Conservation (phyloP, 2,888 invertebrate genomes). For the Aporophyla nigra region DNA sequence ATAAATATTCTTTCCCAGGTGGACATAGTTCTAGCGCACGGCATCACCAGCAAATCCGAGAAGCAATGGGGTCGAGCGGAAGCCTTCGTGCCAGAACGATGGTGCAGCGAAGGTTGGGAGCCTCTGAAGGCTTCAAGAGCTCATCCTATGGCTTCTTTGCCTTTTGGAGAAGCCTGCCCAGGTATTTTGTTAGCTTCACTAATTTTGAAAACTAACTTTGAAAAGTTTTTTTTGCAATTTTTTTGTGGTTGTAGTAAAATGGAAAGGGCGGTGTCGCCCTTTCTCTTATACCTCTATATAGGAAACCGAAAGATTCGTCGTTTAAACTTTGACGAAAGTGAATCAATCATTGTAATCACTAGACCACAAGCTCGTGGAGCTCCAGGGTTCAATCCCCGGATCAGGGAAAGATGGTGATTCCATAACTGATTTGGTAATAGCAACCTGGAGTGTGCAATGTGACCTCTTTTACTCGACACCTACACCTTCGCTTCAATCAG, state of each 20-base stretch:
- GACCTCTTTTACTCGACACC: no score
- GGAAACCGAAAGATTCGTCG: no score
- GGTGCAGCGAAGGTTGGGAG: constrained; percentile 82
- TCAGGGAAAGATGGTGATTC: no score
- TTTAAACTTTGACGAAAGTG: no score
- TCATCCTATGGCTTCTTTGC: constrained; percentile 81
- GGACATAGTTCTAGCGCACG: constrained; percentile 87
- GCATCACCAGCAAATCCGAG: constrained; percentile 83
- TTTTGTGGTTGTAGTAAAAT: neutral
- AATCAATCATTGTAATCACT: no score
- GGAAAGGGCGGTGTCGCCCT: neutral
- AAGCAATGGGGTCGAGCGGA: constrained; percentile 84
- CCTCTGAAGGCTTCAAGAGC: constrained; percentile 82
- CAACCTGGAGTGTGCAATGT: no score
- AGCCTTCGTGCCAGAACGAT: constrained; percentile 86
- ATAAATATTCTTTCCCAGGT: constrained; percentile 72
- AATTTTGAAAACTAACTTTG: neutral
- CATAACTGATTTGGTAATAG: no score
- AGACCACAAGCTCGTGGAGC: no score
- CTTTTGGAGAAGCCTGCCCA: constrained; percentile 85
- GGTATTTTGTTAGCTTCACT: constrained; percentile 52
- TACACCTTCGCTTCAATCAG: no score
- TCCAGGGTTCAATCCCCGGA: no score
- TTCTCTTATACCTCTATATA: no score
- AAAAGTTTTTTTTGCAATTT: no score